These are phyloP conservation scores for Caenorhabditis sulstoni DNA, from an alignment of 2,888 invertebrate genomes.

Conservation along the genomic window DNA sequence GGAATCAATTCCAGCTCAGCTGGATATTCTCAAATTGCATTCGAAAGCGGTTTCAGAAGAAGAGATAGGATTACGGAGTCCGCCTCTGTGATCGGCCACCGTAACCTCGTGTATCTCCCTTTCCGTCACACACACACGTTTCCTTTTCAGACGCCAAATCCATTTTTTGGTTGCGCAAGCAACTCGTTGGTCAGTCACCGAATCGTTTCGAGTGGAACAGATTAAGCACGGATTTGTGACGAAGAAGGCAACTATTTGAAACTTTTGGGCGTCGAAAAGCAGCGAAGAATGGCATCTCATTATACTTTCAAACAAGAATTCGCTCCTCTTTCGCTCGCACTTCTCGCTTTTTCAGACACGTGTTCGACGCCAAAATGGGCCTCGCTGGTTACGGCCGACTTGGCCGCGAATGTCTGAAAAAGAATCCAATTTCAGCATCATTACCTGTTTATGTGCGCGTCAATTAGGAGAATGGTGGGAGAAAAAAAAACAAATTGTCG, in stretches of 20 bases:
- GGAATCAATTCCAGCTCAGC: neutral
- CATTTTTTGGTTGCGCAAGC: slow-evolving; percentile 21
- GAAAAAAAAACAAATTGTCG: slow-evolving; percentile 10
- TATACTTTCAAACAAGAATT: slow-evolving; percentile 38
- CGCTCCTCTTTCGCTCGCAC: too few relatives aligned
- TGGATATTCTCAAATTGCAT: too few relatives aligned
- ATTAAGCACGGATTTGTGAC: slow-evolving; percentile 35
- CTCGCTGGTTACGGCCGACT: neutral
- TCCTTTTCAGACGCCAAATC: neutral
- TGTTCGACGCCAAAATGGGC: neutral
- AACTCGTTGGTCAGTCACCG: slow-evolving; percentile 30
- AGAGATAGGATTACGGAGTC: too few relatives aligned
- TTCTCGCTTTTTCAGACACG: slow-evolving; percentile 17
- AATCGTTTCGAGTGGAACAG: slow-evolving; percentile 26
- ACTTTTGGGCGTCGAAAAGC: slow-evolving; percentile 11
- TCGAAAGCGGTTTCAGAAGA: too few relatives aligned
- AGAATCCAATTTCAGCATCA: too few relatives aligned
- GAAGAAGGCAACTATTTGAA: slow-evolving; percentile 4
- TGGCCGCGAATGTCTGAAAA: too few relatives aligned
- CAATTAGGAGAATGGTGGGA: too few relatives aligned
- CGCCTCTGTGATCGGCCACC: too few relatives aligned
- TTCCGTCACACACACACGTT: slow-evolving; percentile 20
- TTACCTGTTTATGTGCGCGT: too few relatives aligned
- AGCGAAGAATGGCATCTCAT: slow-evolving; percentile 31
- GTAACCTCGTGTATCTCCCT: too few relatives aligned